A percentile compares a stretch with the other conserved stretches of the same genome.
Evolutionary conservation across 2,888 invertebrate species (phyloP).

Genomic region (Drosophila picticornis): DNA sequence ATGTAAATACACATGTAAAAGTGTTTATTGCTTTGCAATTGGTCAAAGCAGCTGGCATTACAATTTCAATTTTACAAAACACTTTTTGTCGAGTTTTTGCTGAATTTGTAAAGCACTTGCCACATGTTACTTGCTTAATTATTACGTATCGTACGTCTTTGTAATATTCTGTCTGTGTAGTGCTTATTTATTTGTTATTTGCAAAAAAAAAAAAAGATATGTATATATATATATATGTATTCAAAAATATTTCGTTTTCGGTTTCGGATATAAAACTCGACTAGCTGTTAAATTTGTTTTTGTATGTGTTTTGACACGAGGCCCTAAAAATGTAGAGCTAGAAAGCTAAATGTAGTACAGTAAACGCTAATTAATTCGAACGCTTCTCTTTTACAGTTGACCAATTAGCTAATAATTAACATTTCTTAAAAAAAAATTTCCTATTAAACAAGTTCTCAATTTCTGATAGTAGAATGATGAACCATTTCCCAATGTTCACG

Average conservation of each 20-base stretch:
- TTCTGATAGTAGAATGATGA: neutral
- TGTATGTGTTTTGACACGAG: slow-evolving; percentile 1
- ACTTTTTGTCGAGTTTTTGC: slow-evolving; percentile 3
- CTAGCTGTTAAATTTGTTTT: neutral
- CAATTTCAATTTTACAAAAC: slow-evolving; percentile 16
- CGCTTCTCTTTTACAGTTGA: neutral
- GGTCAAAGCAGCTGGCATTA: slow-evolving; percentile 18
- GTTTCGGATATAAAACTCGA: neutral
- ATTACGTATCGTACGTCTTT: slow-evolving; percentile 1
- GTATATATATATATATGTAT: neutral
- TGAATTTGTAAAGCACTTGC: slow-evolving; percentile 7
- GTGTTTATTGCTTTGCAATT: slow-evolving; percentile 23
- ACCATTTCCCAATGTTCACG: neutral
- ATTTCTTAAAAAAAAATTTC: neutral
- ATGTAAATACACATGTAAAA: neutral
- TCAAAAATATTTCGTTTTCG: neutral
- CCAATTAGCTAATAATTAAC: slow-evolving; percentile 1
- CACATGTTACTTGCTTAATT: neutral
- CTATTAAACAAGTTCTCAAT: neutral
- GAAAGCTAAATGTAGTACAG: slow-evolving; percentile 5
- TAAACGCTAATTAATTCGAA: neutral
- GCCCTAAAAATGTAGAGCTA: neutral
- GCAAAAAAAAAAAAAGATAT: neutral
- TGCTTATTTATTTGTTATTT: neutral
- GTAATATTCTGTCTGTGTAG: neutral